Evolutionary conservation across 2,113 vertebrate genomes (phyloP), one percentile per base, ranked within the genome.

Genomic region (Chaetodon trifascialis): DNA sequence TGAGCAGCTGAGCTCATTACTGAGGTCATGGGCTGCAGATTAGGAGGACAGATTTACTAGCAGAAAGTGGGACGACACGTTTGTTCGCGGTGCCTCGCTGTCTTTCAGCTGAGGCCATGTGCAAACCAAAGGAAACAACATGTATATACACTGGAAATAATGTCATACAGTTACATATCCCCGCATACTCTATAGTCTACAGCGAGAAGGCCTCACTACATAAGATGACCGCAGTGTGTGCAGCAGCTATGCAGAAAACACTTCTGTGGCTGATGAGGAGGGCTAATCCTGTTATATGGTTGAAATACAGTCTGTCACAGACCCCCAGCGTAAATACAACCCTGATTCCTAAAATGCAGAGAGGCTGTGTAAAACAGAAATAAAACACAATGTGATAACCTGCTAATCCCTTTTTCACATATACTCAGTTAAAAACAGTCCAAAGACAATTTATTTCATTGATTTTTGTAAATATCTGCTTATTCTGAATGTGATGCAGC

Each of bases 1-100:
- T 34, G 82, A 89, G 90, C 69, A 83, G 88, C 86, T 87, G 72
- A 91, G 84, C 89, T 90, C 86, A 86, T 92, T 89, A 88, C 70
- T 17, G 76, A 83, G 81, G 89, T 86, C 84, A 84, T 2, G 25
- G 59, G 70, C 79, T 56, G 67, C 76, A 87, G 88, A 91, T 92
- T 85, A 91, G n/a, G 54, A 70, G 9, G 71, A 80, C 70, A 73
- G 86, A 86, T 89, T 82, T 84, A 86, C 76, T 74, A 30, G 9
- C 60, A 68, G 63, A 73, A 85, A 90, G 82, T 89, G 71, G 82
- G 83, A 72, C 71, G 12, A 49, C 72, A 23, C 65, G 42, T 51
- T 72, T 51, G 40, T 47, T 63, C 21, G 56, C 54, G 19, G 2
- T 38, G 11, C 15, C 30, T 46, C 30, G 7, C 0, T 52, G 63